Percentiles rank a stretch among this genome's conserved stretches.
These are phyloP conservation scores for Aphelocoma californica DNA, from an alignment of 2,797 vertebrate species.

Conservation along the genomic window DNA sequence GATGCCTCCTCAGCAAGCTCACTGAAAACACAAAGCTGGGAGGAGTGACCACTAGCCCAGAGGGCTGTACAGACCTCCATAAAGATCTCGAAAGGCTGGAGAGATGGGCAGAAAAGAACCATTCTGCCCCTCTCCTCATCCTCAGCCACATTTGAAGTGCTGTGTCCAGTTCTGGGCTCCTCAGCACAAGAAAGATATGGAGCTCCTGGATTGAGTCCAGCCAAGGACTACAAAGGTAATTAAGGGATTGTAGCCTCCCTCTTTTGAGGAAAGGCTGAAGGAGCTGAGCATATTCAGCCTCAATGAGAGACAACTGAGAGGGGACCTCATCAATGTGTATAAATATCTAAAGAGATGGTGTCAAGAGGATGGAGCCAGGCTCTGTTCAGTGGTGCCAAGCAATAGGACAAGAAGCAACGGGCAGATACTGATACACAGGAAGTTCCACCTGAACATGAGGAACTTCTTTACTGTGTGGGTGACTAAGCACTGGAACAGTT, in stretches of 20 bases:
- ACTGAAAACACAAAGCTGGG: not conserved
- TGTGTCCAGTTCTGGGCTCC: not conserved
- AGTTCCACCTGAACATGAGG: not conserved
- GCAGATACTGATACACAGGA: not conserved
- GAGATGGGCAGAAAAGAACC: not conserved
- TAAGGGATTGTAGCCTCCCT: not conserved
- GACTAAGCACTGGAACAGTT: not conserved
- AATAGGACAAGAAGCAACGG: not conserved
- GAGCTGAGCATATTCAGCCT: not conserved
- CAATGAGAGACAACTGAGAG: not conserved
- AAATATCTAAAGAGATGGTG: not conserved
- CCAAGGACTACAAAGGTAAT: not conserved
- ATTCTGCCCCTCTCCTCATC: not conserved
- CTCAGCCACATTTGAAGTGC: not conserved
- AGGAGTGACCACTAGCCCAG: not conserved
- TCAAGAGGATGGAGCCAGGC: not conserved
- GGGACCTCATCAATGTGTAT: not conserved
- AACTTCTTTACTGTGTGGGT: not conserved
- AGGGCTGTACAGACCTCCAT: not conserved
- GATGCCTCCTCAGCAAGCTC: not conserved
- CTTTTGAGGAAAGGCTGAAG: not conserved
- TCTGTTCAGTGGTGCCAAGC: not conserved
- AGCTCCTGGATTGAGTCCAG: not conserved
- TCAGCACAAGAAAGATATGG: not conserved
- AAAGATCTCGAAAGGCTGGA: not conserved